A percentile compares a stretch with the other conserved stretches of the same genome.
Evolutionary conservation across 2,113 vertebrate species (phyloP).

Genomic region (Tychaedon coryphoeus): DNA sequence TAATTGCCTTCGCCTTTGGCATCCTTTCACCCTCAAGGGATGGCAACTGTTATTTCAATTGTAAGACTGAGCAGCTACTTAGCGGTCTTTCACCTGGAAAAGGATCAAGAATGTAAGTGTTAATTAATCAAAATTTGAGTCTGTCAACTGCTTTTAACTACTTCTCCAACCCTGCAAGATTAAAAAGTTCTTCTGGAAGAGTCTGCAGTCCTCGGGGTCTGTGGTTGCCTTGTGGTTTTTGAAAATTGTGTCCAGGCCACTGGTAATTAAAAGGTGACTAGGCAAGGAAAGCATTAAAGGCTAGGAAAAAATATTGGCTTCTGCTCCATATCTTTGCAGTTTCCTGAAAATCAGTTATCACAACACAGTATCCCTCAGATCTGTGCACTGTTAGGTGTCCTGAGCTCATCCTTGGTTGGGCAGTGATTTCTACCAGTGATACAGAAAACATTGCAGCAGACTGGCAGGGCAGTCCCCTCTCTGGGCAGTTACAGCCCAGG

Average conservation of each 20-base stretch:
- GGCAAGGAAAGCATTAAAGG: background rate
- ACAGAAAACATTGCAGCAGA: background rate
- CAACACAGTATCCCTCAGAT: background rate
- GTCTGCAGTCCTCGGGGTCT: background rate
- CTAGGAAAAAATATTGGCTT: background rate
- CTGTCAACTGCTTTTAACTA: background rate
- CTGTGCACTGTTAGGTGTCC: background rate
- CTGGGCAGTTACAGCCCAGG: too few relatives aligned
- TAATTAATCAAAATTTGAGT: background rate
- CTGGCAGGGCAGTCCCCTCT: background rate
- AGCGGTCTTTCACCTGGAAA: conserved; percentile 18
- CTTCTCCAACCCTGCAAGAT: background rate
- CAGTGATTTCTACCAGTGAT: background rate
- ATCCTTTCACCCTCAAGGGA: background rate
- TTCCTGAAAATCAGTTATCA: background rate
- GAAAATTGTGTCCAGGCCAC: background rate
- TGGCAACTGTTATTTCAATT: background rate
- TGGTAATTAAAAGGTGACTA: background rate
- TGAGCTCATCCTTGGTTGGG: background rate
- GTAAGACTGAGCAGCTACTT: background rate
- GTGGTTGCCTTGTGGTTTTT: fast-evolving
- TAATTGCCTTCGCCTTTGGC: background rate
- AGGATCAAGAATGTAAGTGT: background rate
- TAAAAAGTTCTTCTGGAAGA: background rate
- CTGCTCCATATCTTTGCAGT: background rate